Conservation (phyloP, 2,113 vertebrate genomes). For the Pyrgilauda ruficollis region DNA sequence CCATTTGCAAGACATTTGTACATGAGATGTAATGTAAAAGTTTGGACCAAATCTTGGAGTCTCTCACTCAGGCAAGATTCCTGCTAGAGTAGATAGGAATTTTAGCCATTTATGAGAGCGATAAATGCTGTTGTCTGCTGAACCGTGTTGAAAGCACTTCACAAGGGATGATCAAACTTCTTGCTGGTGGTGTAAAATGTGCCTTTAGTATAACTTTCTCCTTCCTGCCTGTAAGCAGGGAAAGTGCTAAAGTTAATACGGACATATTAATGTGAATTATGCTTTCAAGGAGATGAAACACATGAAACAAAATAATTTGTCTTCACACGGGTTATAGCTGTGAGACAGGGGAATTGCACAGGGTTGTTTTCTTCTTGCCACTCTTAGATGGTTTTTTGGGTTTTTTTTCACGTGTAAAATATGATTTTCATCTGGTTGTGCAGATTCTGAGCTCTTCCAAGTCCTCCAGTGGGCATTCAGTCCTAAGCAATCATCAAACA, state of each 20-base stretch:
- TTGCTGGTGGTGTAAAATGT: neutral
- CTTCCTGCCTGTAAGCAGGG: neutral
- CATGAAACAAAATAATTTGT: neutral
- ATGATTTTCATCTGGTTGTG: neutral
- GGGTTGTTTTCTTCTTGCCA: neutral
- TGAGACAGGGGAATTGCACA: neutral
- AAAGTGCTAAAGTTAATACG: neutral
- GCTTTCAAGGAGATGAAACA: slow-evolving; percentile 7
- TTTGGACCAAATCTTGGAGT: neutral
- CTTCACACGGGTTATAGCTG: neutral
- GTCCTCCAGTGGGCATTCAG: neutral
- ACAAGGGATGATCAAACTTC: neutral
- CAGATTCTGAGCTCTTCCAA: neutral
- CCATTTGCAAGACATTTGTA: neutral
- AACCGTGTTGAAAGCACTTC: neutral
- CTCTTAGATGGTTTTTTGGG: no score
- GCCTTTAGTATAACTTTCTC: neutral
- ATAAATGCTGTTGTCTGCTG: neutral
- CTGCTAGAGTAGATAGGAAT: neutral
- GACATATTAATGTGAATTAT: neutral
- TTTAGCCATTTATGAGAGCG: neutral
- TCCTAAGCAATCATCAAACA: neutral
- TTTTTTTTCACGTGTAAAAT: neutral
- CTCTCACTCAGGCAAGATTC: neutral
- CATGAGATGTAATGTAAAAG: neutral